A percentile compares a stretch with the other conserved stretches of the same genome.
Conservation (phyloP, 2,113 vertebrate genomes). For the Oriolus oriolus region DNA sequence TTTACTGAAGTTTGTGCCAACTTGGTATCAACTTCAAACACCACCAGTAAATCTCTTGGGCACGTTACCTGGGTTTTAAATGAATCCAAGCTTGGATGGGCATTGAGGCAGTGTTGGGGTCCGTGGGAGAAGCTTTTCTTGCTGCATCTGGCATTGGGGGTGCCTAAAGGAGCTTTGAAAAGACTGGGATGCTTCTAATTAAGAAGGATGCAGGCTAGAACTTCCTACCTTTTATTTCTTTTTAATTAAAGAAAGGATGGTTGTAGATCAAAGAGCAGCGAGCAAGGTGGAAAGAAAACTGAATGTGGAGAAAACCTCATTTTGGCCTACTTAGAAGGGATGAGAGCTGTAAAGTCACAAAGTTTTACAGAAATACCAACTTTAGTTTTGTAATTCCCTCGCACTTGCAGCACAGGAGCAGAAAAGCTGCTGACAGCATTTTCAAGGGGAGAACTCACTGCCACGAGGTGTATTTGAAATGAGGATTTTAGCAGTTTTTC, state of each 20-base stretch:
- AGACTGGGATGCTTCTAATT: neutral
- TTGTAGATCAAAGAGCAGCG: neutral
- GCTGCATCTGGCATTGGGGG: neutral
- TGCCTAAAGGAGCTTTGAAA: neutral
- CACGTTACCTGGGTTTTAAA: neutral
- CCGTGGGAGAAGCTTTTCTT: neutral
- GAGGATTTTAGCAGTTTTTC: neutral
- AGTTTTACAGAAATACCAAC: neutral
- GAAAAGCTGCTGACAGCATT: neutral
- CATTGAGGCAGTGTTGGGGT: neutral
- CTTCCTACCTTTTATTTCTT: neutral
- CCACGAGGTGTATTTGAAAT: neutral
- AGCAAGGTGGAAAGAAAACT: neutral
- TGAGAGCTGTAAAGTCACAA: neutral
- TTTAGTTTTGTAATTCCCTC: neutral
- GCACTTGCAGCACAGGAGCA: neutral
- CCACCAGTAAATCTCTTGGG: neutral
- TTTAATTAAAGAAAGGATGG: neutral
- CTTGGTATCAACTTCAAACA: neutral
- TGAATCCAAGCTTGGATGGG: neutral
- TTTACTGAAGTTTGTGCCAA: neutral
- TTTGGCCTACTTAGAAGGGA: neutral
- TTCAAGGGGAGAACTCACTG: neutral
- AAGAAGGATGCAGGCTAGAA: neutral
- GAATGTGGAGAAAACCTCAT: fast-evolving